Percentiles rank a stretch among this genome's conserved stretches.
Evolutionary conservation across 2,113 vertebrate species (phyloP).

Genomic region (Alouatta palliata): DNA sequence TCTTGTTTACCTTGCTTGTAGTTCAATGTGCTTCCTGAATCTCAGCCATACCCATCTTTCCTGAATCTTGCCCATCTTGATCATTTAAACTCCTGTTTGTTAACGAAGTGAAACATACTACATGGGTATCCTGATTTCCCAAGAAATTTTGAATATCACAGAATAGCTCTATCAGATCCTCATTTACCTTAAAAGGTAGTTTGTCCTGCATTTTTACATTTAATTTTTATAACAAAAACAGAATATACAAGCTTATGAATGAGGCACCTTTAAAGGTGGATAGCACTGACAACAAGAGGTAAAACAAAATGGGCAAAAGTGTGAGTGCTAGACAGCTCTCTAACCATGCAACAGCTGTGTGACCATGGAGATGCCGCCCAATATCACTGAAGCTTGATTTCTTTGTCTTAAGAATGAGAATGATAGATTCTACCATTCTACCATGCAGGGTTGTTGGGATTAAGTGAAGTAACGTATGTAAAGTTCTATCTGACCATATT

Average conservation of each 20-base stretch:
- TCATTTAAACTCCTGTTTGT: neutral
- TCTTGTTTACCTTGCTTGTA: neutral
- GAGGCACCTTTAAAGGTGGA: neutral
- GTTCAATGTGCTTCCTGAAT: neutral
- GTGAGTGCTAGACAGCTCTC: neutral
- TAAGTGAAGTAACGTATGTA: neutral
- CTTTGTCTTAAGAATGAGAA: neutral
- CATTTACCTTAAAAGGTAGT: neutral
- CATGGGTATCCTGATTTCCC: neutral
- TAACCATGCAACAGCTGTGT: too few species aligned
- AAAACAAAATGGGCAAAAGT: neutral
- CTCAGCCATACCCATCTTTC: neutral
- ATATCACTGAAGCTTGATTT: neutral
- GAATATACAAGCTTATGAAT: neutral
- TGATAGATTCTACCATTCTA: neutral
- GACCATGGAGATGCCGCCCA: neutral
- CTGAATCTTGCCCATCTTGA: neutral
- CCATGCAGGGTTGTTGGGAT: neutral
- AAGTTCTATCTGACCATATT: neutral
- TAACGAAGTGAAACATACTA: neutral
- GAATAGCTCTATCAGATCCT: neutral
- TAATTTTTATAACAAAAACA: neutral
- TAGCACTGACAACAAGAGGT: neutral
- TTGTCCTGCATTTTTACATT: neutral
- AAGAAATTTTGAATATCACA: neutral